These are phyloP conservation scores for Liolophura sinensis DNA, from an alignment of 1,140 invertebrate species.

Conservation along the genomic window DNA sequence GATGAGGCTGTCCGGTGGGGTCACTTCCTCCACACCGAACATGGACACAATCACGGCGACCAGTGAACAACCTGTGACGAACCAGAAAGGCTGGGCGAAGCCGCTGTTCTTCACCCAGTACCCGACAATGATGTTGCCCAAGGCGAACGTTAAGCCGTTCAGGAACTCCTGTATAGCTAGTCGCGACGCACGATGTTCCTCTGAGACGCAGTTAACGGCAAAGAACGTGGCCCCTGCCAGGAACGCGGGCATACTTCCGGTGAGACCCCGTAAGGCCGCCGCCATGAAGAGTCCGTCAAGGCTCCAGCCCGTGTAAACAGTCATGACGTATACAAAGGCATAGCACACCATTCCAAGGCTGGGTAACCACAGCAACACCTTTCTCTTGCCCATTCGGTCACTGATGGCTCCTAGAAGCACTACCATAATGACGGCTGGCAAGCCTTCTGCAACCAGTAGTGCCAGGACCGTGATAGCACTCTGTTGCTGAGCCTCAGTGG, in stretches of 20 bases:
- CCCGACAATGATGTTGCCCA: slow-evolving; percentile 53
- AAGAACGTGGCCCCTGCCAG: slow-evolving; percentile 47
- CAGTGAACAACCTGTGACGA: slow-evolving; percentile 39
- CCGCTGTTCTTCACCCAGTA: slow-evolving; percentile 48
- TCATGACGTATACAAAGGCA: slow-evolving; percentile 46
- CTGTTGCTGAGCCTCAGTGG: slow-evolving; percentile 35
- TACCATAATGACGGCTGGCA: slow-evolving; percentile 48
- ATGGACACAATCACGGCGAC: slow-evolving; percentile 42
- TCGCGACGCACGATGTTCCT: slow-evolving; percentile 41
- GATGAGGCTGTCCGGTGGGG: slow-evolving; percentile 12
- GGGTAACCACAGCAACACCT: slow-evolving; percentile 47
- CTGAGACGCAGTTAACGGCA: slow-evolving; percentile 44
- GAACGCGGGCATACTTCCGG: slow-evolving; percentile 52
- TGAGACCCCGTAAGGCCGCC: slow-evolving; percentile 47
- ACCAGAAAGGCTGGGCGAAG: slow-evolving; percentile 49
- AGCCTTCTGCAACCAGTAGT: slow-evolving; percentile 48
- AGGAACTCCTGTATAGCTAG: slow-evolving; percentile 50
- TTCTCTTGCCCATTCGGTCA: slow-evolving; percentile 45
- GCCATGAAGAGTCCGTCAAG: slow-evolving; percentile 52
- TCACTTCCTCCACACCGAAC: slow-evolving; percentile 9
- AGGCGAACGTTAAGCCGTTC: slow-evolving; percentile 48
- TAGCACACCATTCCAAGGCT: slow-evolving; percentile 42
- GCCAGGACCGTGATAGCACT: slow-evolving; percentile 41
- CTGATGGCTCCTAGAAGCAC: slow-evolving; percentile 50
- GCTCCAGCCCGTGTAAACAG: slow-evolving; percentile 49